Percentiles rank a stretch among this genome's conserved stretches.
Evolutionary conservation across 2,797 vertebrate species (phyloP).

Genomic region (Craterocephalus amniculus): DNA sequence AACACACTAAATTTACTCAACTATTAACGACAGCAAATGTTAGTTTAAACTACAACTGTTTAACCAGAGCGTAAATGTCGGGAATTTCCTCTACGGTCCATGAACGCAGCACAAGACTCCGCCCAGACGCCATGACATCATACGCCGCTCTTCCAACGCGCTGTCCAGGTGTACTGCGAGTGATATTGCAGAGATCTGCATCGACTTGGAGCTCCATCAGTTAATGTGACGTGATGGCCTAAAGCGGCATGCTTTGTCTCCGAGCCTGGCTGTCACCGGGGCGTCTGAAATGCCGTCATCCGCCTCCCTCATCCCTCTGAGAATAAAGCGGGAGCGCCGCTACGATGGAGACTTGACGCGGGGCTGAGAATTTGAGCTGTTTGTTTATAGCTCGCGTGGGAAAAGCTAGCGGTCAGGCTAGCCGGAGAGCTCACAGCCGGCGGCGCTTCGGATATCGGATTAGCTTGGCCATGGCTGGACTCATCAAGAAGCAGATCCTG

Average conservation of each 20-base stretch:
- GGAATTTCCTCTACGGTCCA: background rate
- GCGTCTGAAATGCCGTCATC: slow-evolving; percentile 31
- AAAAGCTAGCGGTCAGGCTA: slow-evolving; percentile 56
- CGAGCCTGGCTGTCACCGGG: slow-evolving; percentile 21
- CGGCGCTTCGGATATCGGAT: slow-evolving; percentile 37
- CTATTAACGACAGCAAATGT: too few species aligned
- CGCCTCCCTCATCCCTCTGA: background rate
- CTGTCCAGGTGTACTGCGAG: slow-evolving; percentile 78
- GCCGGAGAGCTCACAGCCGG: slow-evolving; percentile 28
- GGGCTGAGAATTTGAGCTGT: slow-evolving; percentile 55
- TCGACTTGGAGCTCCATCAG: slow-evolving; percentile 15
- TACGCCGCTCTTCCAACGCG: slow-evolving; percentile 22
- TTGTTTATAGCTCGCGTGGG: slow-evolving; percentile 46
- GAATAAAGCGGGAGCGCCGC: slow-evolving; percentile 48
- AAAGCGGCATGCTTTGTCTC: slow-evolving; percentile 24
- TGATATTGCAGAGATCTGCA: slow-evolving; percentile 49
- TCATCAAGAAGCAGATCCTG: slow-evolving; percentile 89
- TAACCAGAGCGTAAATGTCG: too few species aligned
- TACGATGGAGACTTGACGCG: slow-evolving; percentile 58
- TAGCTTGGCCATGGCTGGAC: slow-evolving; percentile 80
- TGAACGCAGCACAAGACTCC: slow-evolving; percentile 61
- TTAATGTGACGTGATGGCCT: slow-evolving; percentile 45
- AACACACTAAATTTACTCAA: too few species aligned
- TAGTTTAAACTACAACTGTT: too few species aligned
- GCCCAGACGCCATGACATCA: slow-evolving; percentile 68